Conservation (phyloP, 2,797 vertebrate genomes). For the Cygnus olor region DNA sequence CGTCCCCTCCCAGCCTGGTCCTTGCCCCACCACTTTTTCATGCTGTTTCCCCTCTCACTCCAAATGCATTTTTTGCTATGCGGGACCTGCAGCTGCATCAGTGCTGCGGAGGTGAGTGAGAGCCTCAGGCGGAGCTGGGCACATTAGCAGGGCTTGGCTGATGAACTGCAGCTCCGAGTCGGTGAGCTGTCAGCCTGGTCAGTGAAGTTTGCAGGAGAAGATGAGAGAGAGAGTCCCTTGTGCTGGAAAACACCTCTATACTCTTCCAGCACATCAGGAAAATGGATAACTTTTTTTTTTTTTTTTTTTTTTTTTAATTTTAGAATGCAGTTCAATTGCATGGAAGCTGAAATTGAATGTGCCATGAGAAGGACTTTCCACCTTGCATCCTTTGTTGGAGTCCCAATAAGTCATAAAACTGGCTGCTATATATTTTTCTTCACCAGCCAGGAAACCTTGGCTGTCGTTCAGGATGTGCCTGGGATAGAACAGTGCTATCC, state of each 20-base stretch:
- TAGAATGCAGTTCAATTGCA: background rate
- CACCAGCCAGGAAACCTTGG: slow-evolving; percentile 20
- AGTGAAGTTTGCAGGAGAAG: background rate
- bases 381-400: background rate
- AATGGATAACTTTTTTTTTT: background rate
- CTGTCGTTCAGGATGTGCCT: slow-evolving; percentile 25
- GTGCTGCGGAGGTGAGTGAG: background rate
- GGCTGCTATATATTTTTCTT: slow-evolving; percentile 2
- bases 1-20: background rate
- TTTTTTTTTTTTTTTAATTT: background rate
- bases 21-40: background rate
- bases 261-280: background rate
- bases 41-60: background rate
- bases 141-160: background rate
- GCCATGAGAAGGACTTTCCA: background rate
- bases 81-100: background rate
- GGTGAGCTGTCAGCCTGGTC: background rate
- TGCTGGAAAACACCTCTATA: background rate
- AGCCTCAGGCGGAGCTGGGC: accelerated
- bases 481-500: background rate
- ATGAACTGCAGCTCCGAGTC: background rate
- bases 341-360: background rate
- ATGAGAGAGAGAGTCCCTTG: background rate
- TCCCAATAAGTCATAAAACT: slow-evolving; percentile 24
- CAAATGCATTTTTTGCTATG: background rate